Evolutionary conservation across 2,797 vertebrate species (phyloP), one percentile per base, ranked within the genome.

Genomic region (Rhinatrema bivittatum): DNA sequence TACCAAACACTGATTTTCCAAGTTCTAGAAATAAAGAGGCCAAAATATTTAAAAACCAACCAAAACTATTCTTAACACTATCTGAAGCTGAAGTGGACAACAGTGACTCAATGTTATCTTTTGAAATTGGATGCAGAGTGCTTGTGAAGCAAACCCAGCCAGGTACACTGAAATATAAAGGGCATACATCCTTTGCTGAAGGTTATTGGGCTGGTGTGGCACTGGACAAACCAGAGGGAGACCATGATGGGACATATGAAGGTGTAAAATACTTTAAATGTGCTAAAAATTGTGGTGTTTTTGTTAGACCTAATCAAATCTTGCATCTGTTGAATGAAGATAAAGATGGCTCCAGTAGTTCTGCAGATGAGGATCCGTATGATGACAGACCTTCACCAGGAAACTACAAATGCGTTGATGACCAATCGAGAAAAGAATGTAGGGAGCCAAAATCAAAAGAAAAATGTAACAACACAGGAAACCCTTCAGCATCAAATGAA

Each of bases 201-300:
- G 76, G 72, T 2, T 51, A 56, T 3, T 76, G 78, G 78, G 74
- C 68, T 42, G 72, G 68, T 5, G 70, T 79, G 10, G 65, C 62
- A 1, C 60, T 78, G 24, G 76, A 80, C 39, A 61, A 40, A 23
- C 56, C 76, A 19, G 58, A 46, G 39, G 78, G 73, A 20, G 70
- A 69, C 25, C 50, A 57, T 7, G 31, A 63, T 60, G 79, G 76
- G 29, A 67, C 53, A 5, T 73, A 52, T 14, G 21, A 65, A 48
- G 74, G 68, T 9, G 47, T 75, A 19, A 63, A 62, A 16, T 78
- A 74, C 35, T 84, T 78, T 21, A 60, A 56, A 25, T 80, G 67
- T 28, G 35, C 62, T 28, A 55, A 64, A 32, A 32, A 39, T 24
- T 66, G 62, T 7, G 78, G 72, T 5, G 37, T 74, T 6, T 65